Evolutionary conservation across 2,113 vertebrate genomes (phyloP), one percentile per base, ranked within the genome.

Genomic region (Chloropsis cyanopogon): DNA sequence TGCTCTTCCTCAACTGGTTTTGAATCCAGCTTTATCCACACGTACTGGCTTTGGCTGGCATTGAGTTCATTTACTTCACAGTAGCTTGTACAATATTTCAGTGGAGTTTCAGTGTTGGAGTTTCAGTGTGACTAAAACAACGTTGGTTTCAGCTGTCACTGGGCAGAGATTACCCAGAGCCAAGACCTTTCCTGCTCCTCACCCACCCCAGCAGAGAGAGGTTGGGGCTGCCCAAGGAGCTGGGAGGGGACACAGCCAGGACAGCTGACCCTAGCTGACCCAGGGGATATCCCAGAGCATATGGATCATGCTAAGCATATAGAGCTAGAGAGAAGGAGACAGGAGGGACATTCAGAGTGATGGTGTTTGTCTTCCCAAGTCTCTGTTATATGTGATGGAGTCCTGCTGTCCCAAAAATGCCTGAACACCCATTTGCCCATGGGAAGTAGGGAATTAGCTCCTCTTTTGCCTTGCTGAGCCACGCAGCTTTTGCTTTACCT

Each of bases 151-250:
- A 29, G 24, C 46, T 70, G 14, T 44, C 46, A 25, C 63, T 73
- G 54, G 19, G 35, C 60, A 59, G 39, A 5, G 5, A 23, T 84
- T 3, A 6, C 13, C 26, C 46, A 52, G 37, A 35, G 15, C 65
- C 47, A 54, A 54, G n/a, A 13, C 24, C 33, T 49, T 52, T 72
- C 28, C 46, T 39, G 28, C 42, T 60, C 12, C 54, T 95, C 65
- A 26, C 2, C 11, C 14, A 19, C 3, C 14, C 39, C 15, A 8
- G 4, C 39, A 42, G 26, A 0, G 1, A 81, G 49, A 63, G 47
- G 7, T 19, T 60, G 57, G 57, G n/a, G n/a, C 23, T 59, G n/a
- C 23, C 57, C 35, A 6, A 19, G 59, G 59, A 60, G 12, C 6
- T 69, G 82, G 28, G 68, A 90, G 61, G 11, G 29, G n/a, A 28